Evolutionary conservation across 2,888 invertebrate genomes (phyloP), one percentile per base, ranked within the genome.

Genomic region (Cryptophagus acutangulus): DNA sequence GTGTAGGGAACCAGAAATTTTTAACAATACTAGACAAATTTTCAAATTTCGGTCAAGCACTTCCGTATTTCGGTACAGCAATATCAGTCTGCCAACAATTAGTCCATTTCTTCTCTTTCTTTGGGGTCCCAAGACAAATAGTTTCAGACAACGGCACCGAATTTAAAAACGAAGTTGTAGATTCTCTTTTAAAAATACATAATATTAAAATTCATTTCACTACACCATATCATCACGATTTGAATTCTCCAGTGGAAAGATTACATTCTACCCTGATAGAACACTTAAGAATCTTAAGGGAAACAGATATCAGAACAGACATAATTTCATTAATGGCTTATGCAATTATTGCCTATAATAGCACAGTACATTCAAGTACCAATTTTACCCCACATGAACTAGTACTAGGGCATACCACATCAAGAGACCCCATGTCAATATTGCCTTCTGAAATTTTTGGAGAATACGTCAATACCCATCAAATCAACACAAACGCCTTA

Each of bases 1-100:
- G 41, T 15, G 33, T 52, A 9, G 17, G 43, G 15, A 49, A 51
- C 33, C 18, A 36, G 1, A 17, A 48, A 2, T 54, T 51, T 17
- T 3, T 55, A 13, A 57, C 51, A 9, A 43, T 54, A 2, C 45
- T 54, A 2, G 57, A 58, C 14, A 44, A 37, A 18, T 58, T 58
- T 26, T 40, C 52, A 5, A 49, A 53, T 41, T 49, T 47, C 30
- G 53, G 46, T 3, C 47, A 39, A 31, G 55, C 54, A 5, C 49
- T 45, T 28, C 41, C n/a, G n/a, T n/a, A 33, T 24, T 17, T 42
- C 1, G 33, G 34, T n/a, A 28, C 40, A 13, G 13, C 35, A 13
- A 24, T 10, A 35, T 31, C 5, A 24, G 31, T n/a, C 34, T 33
- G n/a, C 34, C 28, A 9, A 40, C 38, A 24, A 36, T 30, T 31